Evolutionary conservation across 2,888 invertebrate species (phyloP).

Genomic region (Lithophane leautieri): DNA sequence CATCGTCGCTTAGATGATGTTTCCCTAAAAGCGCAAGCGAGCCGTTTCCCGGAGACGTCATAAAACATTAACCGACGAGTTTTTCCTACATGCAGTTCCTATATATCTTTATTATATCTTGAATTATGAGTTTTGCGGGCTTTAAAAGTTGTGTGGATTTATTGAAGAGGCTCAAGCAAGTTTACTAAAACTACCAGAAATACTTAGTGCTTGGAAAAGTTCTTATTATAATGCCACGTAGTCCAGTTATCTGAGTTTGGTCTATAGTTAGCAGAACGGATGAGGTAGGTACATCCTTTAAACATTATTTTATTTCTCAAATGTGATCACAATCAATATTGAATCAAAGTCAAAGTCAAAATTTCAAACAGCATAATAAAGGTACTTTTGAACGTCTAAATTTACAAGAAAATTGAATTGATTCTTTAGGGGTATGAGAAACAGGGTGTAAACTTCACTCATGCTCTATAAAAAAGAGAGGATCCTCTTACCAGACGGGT

Average conservation of each 20-base stretch:
- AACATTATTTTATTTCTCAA: background rate
- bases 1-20: conserved; percentile 22
- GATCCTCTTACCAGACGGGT: too few relatives aligned
- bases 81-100: conserved; percentile 42
- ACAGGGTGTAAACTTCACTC: too few relatives aligned
- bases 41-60: conserved; percentile 8
- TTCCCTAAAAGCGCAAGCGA: conserved; percentile 37
- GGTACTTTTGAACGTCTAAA: background rate
- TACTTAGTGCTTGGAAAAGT: background rate
- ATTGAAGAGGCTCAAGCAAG: background rate
- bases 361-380: background rate
- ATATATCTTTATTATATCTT: conserved; percentile 26
- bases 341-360: background rate
- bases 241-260: background rate
- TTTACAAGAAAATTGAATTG: background rate
- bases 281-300: too few relatives aligned
- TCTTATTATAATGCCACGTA: background rate
- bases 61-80: conserved; percentile 36
- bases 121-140: background rate
- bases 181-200: background rate
- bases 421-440: too few relatives aligned
- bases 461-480: too few relatives aligned
- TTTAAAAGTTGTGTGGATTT: conserved; percentile 3
- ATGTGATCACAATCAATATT: background rate
- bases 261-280: background rate